Evolutionary conservation across 2,797 vertebrate species (phyloP).

Genomic region (Balearica regulorum): DNA sequence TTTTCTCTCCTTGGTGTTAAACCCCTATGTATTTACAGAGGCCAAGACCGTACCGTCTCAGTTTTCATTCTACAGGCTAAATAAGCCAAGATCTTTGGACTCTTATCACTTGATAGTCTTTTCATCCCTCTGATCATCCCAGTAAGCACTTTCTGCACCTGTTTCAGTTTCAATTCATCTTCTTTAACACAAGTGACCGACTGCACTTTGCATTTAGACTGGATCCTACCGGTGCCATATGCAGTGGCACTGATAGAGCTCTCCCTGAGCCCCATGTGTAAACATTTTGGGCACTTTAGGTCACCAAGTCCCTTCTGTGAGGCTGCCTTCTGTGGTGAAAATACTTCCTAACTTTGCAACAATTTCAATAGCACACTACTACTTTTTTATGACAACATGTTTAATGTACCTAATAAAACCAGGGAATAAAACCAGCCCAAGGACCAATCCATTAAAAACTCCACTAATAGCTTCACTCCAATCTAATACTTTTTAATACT

Average conservation of each 20-base stretch:
- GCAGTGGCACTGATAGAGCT: not conserved
- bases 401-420: constrained; percentile 28
- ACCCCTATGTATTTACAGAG: not conserved
- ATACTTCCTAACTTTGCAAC: not conserved
- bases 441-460: constrained; percentile 7
- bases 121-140: not conserved
- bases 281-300: not conserved
- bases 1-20: not conserved
- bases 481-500: not conserved
- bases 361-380: not conserved
- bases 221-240: not conserved
- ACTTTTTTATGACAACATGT: not conserved
- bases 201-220: not conserved
- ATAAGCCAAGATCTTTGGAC: not conserved
- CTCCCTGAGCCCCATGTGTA: not conserved
- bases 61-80: not conserved
- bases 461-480: not conserved
- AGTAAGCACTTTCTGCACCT: not conserved
- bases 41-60: not conserved
- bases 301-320: not conserved
- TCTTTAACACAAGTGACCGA: not conserved
- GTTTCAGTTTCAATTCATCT: not conserved
- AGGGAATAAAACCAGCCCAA: not conserved
- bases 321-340: not conserved
- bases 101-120: not conserved